A percentile compares a stretch with the other conserved stretches of the same genome.
phyloP scores from a whole-genome alignment of 2,888 invertebrate species.

The Heliconius ethilla region DNA sequence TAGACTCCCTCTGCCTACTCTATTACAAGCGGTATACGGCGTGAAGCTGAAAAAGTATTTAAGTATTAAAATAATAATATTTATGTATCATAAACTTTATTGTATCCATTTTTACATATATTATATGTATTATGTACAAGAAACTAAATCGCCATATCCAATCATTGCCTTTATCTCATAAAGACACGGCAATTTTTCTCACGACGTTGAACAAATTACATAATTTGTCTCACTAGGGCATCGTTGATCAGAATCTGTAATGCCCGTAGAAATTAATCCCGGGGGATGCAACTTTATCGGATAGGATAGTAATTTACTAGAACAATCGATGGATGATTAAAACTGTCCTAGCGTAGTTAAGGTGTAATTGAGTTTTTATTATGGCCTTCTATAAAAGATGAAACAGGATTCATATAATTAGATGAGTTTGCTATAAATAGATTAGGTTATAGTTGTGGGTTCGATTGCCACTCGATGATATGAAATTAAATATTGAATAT shows the following conservation, averaged over 20 bases:
- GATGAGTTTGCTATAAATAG: background rate
- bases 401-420: background rate
- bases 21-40: no score
- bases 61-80: no score
- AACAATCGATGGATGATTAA: constrained; percentile 31
- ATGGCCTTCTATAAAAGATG: background rate
- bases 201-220: constrained; percentile 66
- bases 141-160: constrained; percentile 20
- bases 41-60: no score
- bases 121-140: background rate
- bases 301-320: constrained; percentile 40
- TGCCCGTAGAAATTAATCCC: constrained; percentile 46
- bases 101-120: background rate
- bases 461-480: no score
- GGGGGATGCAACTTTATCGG: constrained; percentile 41
- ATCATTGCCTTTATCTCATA: constrained; percentile 32
- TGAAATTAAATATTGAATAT: no score
- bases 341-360: constrained; percentile 18
- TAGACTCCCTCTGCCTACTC: no score
- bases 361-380: constrained; percentile 12
- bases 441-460: no score
- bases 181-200: constrained; percentile 61
- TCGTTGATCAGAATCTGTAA: constrained; percentile 60
- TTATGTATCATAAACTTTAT: background rate
- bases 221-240: constrained; percentile 65